A percentile compares a stretch with the other conserved stretches of the same genome.
These are phyloP conservation scores for Sinocyclocheilus anshuiensis DNA, from an alignment of 2,113 vertebrate species.

Conservation along the genomic window DNA sequence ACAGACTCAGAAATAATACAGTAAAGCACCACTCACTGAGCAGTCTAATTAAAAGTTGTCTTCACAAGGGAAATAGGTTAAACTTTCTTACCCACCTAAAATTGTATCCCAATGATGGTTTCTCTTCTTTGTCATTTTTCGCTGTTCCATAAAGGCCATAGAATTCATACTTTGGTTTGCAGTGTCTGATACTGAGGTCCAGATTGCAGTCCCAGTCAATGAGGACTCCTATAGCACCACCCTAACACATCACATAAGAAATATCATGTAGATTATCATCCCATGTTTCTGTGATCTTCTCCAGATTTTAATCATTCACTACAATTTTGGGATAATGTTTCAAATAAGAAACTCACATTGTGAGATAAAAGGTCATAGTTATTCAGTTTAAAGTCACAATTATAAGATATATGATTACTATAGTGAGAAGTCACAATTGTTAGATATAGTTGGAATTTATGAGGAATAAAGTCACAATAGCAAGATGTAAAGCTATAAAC, in stretches of 20 bases:
- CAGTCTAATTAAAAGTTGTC: neutral
- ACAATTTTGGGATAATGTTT: neutral
- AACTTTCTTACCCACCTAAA: slow-evolving; percentile 81
- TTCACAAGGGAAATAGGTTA: neutral
- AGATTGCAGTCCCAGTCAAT: slow-evolving; percentile 94
- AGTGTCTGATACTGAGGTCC: slow-evolving; percentile 78
- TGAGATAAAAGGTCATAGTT: too few relatives aligned
- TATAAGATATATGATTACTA: neutral
- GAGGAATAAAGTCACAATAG: neutral
- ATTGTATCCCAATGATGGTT: slow-evolving; percentile 88
- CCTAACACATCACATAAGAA: slow-evolving; percentile 71
- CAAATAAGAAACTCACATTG: neutral
- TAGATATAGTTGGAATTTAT: neutral
- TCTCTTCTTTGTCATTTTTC: slow-evolving; percentile 58
- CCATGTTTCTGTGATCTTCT: neutral
- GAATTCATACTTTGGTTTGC: slow-evolving; percentile 85
- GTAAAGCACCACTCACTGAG: neutral
- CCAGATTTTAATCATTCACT: neutral
- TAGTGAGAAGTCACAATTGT: neutral
- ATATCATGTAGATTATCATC: neutral
- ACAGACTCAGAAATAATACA: neutral
- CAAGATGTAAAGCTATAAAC: neutral
- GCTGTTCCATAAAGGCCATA: slow-evolving; percentile 85
- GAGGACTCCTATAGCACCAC: slow-evolving; percentile 88
- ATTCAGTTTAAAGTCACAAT: neutral